phyloP scores from a whole-genome alignment of 2,113 vertebrate species.

The Rhea pennata region DNA sequence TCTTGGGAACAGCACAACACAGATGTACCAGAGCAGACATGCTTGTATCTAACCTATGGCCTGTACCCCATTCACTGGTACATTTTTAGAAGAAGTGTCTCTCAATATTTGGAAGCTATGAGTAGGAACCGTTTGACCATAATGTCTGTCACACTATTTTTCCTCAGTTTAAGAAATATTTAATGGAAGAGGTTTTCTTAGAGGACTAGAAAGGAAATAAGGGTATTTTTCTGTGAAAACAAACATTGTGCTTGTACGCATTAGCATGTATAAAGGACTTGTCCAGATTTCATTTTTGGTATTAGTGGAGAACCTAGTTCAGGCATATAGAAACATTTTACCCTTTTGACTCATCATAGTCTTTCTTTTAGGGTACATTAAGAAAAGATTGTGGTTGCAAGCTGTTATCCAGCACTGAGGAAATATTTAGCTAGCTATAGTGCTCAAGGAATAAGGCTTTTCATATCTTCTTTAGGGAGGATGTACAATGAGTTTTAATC shows the following conservation, averaged over 20 bases:
- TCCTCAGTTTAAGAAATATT: not conserved
- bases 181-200: not conserved
- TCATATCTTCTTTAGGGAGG: not conserved
- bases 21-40: not conserved
- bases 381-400: constrained; percentile 32
- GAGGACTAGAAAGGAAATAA: constrained; percentile 1
- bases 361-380: not conserved
- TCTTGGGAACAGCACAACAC: not conserved
- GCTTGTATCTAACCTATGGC: not conserved
- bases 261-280: not conserved
- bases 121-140: not conserved
- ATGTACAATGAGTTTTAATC: not conserved
- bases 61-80: not conserved
- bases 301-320: not conserved
- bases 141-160: not conserved
- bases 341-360: not conserved
- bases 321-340: constrained; percentile 7
- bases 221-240: not conserved
- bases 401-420: constrained; percentile 2
- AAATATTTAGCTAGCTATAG: constrained; percentile 12
- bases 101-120: not conserved
- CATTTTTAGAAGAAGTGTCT: not conserved
- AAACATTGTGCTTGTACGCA: not conserved
- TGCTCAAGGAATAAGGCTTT: not conserved
- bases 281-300: not conserved